These are phyloP conservation scores for Aselliscus stoliczkanus DNA, from an alignment of 2,797 vertebrate genomes.

Conservation along the genomic window DNA sequence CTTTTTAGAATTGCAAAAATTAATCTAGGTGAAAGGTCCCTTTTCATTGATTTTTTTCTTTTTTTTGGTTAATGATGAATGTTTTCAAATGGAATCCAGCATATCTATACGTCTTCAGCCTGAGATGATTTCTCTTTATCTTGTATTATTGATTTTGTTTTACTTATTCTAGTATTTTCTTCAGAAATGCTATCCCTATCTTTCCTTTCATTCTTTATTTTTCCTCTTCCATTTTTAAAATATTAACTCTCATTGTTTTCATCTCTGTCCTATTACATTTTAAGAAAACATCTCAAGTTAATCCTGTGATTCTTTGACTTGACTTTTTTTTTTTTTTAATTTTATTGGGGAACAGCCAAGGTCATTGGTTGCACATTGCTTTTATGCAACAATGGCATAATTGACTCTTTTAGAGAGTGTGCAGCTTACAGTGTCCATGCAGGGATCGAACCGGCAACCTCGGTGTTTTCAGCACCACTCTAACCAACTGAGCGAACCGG, in stretches of 20 bases:
- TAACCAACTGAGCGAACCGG: too few species aligned
- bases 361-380: too few species aligned
- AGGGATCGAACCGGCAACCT: too few species aligned
- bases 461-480: too few species aligned
- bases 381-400: too few species aligned
- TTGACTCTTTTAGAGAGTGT: too few species aligned
- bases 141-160: slow-evolving; percentile 7
- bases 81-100: not conserved
- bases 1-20: slow-evolving; percentile 26
- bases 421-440: too few species aligned
- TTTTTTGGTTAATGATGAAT: not conserved
- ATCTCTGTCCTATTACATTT: not conserved
- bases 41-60: not conserved
- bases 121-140: not conserved
- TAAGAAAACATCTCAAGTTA: not conserved
- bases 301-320: not conserved
- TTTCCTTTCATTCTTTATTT: not conserved
- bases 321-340: not conserved
- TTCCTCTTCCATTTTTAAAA: not conserved
- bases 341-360: too few species aligned
- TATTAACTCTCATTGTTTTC: not conserved
- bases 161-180: not conserved
- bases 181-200: not conserved
- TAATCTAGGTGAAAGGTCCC: not conserved
- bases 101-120: not conserved